Percentiles rank a stretch among this genome's conserved stretches.
phyloP scores from a whole-genome alignment of 2,113 vertebrate species.

The Tricholaema leucomelas region DNA sequence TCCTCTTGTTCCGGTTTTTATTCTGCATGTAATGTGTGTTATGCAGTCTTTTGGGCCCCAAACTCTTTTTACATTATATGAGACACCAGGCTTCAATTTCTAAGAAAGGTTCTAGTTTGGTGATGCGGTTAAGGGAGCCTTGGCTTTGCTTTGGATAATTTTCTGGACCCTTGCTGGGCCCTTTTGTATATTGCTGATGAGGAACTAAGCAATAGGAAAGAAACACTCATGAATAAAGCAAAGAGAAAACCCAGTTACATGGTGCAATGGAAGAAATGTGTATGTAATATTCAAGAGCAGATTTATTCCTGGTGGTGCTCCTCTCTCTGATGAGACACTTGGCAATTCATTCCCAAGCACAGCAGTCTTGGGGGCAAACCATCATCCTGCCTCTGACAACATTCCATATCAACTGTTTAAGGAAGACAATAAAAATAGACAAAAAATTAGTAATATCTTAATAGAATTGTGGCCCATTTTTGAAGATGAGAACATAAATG shows the following conservation, averaged over 20 bases:
- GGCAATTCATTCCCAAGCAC: neutral
- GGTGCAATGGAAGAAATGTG: neutral
- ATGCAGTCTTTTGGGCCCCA: neutral
- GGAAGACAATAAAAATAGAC: neutral
- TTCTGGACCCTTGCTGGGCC: neutral
- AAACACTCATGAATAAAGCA: neutral
- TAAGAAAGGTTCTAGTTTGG: neutral
- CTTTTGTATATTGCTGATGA: neutral
- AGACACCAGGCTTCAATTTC: neutral
- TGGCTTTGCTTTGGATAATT: neutral
- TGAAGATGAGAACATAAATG: too few species aligned
- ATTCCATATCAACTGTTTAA: neutral
- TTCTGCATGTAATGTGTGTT: fast-evolving
- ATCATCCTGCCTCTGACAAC: neutral
- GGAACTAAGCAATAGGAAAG: neutral
- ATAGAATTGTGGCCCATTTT: too few species aligned
- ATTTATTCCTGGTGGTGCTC: neutral
- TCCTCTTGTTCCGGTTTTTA: fast-evolving
- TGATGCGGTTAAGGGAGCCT: neutral
- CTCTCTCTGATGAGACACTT: fast-evolving
- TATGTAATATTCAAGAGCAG: neutral
- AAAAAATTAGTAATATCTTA: neutral
- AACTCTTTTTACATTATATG: neutral
- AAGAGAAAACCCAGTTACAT: neutral
- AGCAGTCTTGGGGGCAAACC: neutral